Evolutionary conservation across 2,888 invertebrate genomes (phyloP).

Genomic region (Polietes domitor): DNA sequence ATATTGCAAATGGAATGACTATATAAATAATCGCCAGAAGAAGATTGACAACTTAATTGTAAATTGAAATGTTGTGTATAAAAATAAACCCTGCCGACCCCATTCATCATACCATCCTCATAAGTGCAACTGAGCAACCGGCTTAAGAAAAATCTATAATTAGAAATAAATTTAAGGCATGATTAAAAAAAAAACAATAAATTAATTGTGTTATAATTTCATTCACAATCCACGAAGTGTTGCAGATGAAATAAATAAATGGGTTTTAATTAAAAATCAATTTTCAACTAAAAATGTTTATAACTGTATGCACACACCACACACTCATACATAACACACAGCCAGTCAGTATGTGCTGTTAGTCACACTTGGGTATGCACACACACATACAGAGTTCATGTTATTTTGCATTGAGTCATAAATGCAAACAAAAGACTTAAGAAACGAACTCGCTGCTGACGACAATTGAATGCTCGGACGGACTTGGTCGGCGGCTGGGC

Average conservation of each 20-base stretch:
- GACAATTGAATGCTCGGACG: not conserved
- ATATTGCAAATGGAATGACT: too few species aligned
- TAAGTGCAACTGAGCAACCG: constrained; percentile 37
- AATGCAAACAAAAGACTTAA: constrained; percentile 51
- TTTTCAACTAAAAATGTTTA: constrained; percentile 15
- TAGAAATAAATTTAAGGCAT: not conserved
- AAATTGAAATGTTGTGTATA: too few species aligned
- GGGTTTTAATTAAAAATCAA: constrained; percentile 51
- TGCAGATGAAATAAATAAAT: not conserved
- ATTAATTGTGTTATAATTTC: constrained; percentile 18
- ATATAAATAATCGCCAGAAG: too few species aligned
- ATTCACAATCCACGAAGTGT: not conserved
- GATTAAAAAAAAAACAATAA: constrained; percentile 9
- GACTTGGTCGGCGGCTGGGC: not conserved
- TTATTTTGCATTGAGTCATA: constrained; percentile 10
- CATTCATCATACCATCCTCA: constrained; percentile 14
- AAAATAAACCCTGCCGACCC: not conserved
- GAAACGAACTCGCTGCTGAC: constrained; percentile 30
- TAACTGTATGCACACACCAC: not conserved
- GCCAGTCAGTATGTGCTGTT: not conserved
- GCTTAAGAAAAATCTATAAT: constrained; percentile 31
- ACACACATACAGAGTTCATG: not conserved
- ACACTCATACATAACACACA: not conserved
- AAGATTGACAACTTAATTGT: too few species aligned
- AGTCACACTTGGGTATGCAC: not conserved